Percentiles rank a stretch among this genome's conserved stretches.
These are phyloP conservation scores for Brachypodius melanocephalos DNA, from an alignment of 2,113 vertebrate species.

Conservation along the genomic window DNA sequence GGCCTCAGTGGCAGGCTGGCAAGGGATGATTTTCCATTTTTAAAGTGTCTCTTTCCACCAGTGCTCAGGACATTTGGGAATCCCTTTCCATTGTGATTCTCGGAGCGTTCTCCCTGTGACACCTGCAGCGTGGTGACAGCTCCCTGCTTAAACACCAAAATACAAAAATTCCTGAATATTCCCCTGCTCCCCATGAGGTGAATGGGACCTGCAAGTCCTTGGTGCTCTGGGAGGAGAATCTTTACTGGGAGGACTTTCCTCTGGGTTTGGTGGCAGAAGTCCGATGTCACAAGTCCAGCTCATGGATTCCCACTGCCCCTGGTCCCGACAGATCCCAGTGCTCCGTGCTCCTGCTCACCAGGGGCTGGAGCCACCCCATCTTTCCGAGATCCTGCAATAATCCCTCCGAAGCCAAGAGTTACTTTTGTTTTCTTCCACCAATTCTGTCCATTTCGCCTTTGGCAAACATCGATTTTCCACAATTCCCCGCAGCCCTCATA, in stretches of 20 bases:
- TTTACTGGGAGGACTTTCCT: not conserved
- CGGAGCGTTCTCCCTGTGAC: not conserved
- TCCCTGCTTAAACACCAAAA: not conserved
- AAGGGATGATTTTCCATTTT: not conserved
- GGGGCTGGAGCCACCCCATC: not conserved
- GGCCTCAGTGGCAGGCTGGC: not conserved
- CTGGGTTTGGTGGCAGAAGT: not conserved
- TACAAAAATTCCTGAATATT: not conserved
- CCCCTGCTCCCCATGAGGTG: fast-evolving
- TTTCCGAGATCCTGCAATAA: not conserved
- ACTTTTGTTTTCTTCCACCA: slow-evolving; percentile 3
- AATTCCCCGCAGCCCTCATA: slow-evolving; percentile 38
- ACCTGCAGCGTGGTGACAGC: not conserved
- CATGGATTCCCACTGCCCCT: fast-evolving
- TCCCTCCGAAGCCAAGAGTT: not conserved
- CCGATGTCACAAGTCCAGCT: not conserved
- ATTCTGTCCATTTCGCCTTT: slow-evolving; percentile 42
- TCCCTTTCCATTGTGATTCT: not conserved
- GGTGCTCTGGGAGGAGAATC: not conserved
- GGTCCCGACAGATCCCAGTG: not conserved
- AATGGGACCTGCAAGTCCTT: not conserved
- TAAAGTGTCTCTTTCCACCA: not conserved
- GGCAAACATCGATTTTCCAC: slow-evolving; percentile 52
- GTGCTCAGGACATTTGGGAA: not conserved
- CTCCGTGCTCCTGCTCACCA: not conserved